Base-by-base conservation (phyloP, 2,113 vertebrate species). In the Mesembrinibis cayennensis region DNA sequence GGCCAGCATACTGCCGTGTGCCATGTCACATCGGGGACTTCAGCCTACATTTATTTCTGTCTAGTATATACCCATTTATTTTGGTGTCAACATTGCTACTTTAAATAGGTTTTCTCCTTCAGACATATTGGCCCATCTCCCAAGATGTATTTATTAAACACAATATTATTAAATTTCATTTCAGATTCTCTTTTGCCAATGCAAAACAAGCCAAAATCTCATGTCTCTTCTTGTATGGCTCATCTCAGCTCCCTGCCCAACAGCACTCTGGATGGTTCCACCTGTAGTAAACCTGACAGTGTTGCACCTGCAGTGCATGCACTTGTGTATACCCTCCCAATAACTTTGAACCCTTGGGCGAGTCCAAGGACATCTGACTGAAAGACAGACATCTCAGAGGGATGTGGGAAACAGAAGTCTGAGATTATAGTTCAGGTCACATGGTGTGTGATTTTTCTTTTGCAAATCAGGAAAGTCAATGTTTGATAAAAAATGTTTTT, bases 11-110 rank as follows among this genome's bases (percentile, higher is more conserved):
- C 30, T 56, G 55, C 55, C 61, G 10, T 10, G 10, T 80, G 58
- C 71, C 44, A 55, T 0, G 0, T 44, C 38, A 34, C 36, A 20
- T 11, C 13, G 32, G 53, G 13, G 19, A 42, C 59, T 50, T 56
- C 30, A 73, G 47, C 42, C 49, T 40, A 26, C 14, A 16, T 65
- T 20, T n/a, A 7, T 47, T 87, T 81, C 63, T 83, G 53, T 15
- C 49, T 20, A n/a, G 16, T 44, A 44, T 2, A 22, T 47, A 71
- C 11, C 38, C 58, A 63, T 74, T 82, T 59, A 58, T 80, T 45
- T 32, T 52, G 40, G 7, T 47, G 63, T 65, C 63, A 84, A 29
- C 14, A 18, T 21, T 47, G 34, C 22, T 59, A 12, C 32, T 62
- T 80, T 55, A 79, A 82, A 42, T 59, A 83, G 38, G 32, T 89